Base-by-base conservation (phyloP, 2,113 vertebrate genomes). In the Lagenorhynchus albirostris region DNA sequence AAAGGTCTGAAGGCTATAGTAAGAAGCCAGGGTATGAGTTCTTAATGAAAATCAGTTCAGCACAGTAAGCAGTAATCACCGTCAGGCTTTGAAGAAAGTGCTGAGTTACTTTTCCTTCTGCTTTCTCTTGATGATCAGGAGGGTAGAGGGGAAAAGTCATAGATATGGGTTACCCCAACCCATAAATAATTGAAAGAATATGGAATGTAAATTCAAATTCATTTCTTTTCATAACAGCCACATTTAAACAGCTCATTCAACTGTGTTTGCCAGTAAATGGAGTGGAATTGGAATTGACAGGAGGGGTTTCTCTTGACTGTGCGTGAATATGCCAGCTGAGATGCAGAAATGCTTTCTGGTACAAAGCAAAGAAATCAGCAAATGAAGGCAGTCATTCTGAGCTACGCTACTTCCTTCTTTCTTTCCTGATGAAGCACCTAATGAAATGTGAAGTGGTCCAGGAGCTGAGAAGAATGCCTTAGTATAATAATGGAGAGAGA, bases 401-500 rank as follows among this genome's bases (percentile, higher is more conserved):
- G 76, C 41, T 92, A 77, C 31, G 63, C 41, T 25, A 76, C 81
- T 94, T 95, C 82, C 82, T 85, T 63, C 89, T 89, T 83, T 55
- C 68, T 76, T 94, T 96, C 81, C 67, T 36, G 85, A 94, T 94
- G 81, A 96, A 82, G 95, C 67, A 80, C 94, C 97, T 98, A 94
- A 96, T 95, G 97, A 96, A 96, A 96, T 96, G 95, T 96, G 89
- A 97, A 96, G 95, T 76, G 71, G 93, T 89, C 89, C 87, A 93
- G 85, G 81, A 91, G 88, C 88, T 44, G 11, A 93, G 89, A 63
- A 77, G 85, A 89, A 81, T 55, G 86, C 62, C 79, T 63, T 23
- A 31, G 63, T 79, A 55, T 93, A 74, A 68, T 36, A 80, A 84
- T 31, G 33, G 62, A 31, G 60, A 58, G 91, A 90, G 63, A 70